Evolutionary conservation across 2,797 vertebrate genomes (phyloP).

Genomic region (Oreochromis mossambicus): DNA sequence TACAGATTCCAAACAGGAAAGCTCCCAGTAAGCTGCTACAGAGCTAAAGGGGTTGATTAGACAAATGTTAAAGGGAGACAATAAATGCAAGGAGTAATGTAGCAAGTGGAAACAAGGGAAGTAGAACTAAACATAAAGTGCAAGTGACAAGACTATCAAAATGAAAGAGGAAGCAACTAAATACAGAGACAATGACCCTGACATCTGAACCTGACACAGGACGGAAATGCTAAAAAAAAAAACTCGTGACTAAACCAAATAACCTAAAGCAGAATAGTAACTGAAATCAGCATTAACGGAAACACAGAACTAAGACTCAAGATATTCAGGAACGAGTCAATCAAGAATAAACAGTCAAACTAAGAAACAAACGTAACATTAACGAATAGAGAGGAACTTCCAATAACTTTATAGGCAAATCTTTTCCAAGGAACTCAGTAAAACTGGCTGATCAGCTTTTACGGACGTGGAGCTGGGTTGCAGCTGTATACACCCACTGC

Average conservation of each 20-base stretch:
- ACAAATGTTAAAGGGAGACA: neutral
- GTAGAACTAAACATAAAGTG: neutral
- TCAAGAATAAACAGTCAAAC: neutral
- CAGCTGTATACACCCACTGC: neutral
- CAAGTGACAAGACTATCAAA: neutral
- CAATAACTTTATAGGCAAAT: neutral
- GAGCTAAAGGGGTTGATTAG: rapidly evolving
- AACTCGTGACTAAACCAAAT: rapidly evolving
- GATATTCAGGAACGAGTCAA: neutral
- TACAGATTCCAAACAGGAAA: neutral
- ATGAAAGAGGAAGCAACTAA: neutral
- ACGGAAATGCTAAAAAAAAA: neutral
- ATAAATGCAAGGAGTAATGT: neutral
- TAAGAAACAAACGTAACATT: neutral
- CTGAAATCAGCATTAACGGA: neutral
- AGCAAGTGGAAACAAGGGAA: neutral
- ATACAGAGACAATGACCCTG: neutral
- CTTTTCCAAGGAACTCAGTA: neutral
- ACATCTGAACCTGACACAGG: neutral
- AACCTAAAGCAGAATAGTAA: neutral
- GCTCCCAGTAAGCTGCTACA: neutral
- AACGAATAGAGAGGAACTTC: neutral
- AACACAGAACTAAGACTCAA: neutral
- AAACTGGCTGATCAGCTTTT: neutral
- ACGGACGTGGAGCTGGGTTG: neutral